Conservation (phyloP, 2,888 invertebrate genomes). For the Zygaena filipendulae region DNA sequence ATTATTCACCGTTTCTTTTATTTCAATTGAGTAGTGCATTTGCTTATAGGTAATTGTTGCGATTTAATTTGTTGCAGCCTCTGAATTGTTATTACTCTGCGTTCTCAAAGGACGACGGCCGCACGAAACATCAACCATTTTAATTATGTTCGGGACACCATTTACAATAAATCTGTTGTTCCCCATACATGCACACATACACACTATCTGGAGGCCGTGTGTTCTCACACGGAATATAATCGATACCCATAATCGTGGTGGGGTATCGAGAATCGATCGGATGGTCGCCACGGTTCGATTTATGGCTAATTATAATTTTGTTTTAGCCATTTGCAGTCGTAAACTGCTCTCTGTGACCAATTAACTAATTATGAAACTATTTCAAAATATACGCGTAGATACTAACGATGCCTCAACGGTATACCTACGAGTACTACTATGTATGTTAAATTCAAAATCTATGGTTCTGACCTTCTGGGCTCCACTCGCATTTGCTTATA, state of each 20-base stretch:
- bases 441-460: too few relatives aligned
- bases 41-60: too few relatives aligned
- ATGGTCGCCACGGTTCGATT: conserved; percentile 45
- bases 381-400: too few relatives aligned
- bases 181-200: conserved; percentile 27
- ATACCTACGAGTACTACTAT: too few relatives aligned
- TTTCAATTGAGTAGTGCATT: too few relatives aligned
- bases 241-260: conserved; percentile 35
- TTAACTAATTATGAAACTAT: conserved; percentile 43
- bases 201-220: conserved; percentile 18
- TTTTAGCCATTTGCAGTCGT: conserved; percentile 43
- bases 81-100: conserved; percentile 24
- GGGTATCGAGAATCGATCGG: conserved; percentile 31
- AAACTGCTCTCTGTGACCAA: conserved; percentile 55
- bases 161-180: conserved; percentile 67
- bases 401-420: conserved; percentile 6
- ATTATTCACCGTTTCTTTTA: too few relatives aligned
- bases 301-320: conserved; percentile 58
- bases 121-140: conserved; percentile 66
- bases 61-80: too few relatives aligned
- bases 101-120: conserved; percentile 37
- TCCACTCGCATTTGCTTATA: too few relatives aligned
- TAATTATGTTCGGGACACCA: conserved; percentile 67
- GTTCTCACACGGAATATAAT: conserved; percentile 20
- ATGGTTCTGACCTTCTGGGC: too few relatives aligned